phyloP scores from a whole-genome alignment of 2,888 invertebrate species.

The Pachliopta kotzebuea region DNA sequence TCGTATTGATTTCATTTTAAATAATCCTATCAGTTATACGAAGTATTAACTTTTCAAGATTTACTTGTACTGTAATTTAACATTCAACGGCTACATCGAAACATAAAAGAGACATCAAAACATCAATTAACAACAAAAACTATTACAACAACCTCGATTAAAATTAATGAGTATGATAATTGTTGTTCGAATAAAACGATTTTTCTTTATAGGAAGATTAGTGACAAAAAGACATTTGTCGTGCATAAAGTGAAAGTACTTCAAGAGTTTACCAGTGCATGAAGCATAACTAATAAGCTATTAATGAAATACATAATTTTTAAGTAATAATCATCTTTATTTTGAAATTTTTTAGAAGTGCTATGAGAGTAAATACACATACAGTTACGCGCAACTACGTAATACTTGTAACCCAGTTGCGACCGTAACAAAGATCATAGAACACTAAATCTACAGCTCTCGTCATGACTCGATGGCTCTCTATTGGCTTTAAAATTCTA shows the following conservation, averaged over 20 bases:
- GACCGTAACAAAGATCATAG: slow-evolving; percentile 17
- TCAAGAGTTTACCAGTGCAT: slow-evolving; percentile 35
- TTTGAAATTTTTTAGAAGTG: slow-evolving; percentile 12
- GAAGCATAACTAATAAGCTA: slow-evolving; percentile 38
- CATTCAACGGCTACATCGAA: not conserved
- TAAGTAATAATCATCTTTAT: not conserved
- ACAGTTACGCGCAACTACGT: slow-evolving; percentile 29
- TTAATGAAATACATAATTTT: slow-evolving; percentile 30
- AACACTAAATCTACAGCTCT: slow-evolving; percentile 15
- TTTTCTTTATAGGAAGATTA: slow-evolving; percentile 14
- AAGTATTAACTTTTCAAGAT: no score
- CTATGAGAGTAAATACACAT: slow-evolving; percentile 13
- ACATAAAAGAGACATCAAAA: not conserved
- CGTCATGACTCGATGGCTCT: slow-evolving; percentile 12
- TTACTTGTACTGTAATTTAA: no score
- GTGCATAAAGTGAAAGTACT: slow-evolving; percentile 38
- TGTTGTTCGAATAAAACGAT: not conserved
- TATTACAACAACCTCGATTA: slow-evolving; percentile 9
- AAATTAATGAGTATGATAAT: slow-evolving; percentile 5
- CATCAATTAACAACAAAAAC: not conserved
- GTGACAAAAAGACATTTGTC: slow-evolving; percentile 6
- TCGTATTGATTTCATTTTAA: not conserved
- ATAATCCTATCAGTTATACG: no score
- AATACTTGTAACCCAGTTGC: slow-evolving; percentile 30
- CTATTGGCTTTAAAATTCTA: not conserved